Conservation (phyloP, 2,888 invertebrate species). For the Rhimphoctona megacephalus region DNA sequence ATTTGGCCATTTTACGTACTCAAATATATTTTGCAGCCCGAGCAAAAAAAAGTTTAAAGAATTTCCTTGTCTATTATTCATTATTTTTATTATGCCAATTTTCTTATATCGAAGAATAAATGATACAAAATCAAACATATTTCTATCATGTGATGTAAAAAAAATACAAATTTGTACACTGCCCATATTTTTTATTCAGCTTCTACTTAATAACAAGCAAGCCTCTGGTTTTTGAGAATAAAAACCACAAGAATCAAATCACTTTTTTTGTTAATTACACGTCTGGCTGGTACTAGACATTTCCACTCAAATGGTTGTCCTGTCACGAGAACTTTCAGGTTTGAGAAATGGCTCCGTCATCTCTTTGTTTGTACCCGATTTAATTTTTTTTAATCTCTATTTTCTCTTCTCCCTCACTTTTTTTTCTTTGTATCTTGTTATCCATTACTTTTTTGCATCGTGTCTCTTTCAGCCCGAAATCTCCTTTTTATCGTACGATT, state of each 20-base stretch:
- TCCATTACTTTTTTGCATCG: slow-evolving; percentile 26
- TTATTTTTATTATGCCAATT: neutral
- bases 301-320: slow-evolving; percentile 19
- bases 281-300: slow-evolving; percentile 28
- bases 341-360: slow-evolving; percentile 62
- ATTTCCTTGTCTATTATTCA: neutral
- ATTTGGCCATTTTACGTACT: neutral
- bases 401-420: slow-evolving; percentile 29
- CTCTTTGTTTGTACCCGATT: slow-evolving; percentile 48
- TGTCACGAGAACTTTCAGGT: slow-evolving; percentile 42
- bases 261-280: neutral
- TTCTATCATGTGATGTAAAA: neutral
- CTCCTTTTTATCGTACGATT: slow-evolving; percentile 54
- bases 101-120: neutral
- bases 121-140: neutral
- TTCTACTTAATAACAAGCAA: neutral
- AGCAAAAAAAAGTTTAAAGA: neutral
- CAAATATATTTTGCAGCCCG: neutral
- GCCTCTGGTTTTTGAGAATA: slow-evolving; percentile 40
- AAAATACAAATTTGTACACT: too few relatives aligned
- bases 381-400: neutral
- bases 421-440: slow-evolving; percentile 16
- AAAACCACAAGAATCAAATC: slow-evolving; percentile 26
- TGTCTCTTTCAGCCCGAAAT: slow-evolving; percentile 64
- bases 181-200: too few relatives aligned